Conservation (phyloP, 64 coral and sea anemone species). For the Trachythela sp. region DNA sequence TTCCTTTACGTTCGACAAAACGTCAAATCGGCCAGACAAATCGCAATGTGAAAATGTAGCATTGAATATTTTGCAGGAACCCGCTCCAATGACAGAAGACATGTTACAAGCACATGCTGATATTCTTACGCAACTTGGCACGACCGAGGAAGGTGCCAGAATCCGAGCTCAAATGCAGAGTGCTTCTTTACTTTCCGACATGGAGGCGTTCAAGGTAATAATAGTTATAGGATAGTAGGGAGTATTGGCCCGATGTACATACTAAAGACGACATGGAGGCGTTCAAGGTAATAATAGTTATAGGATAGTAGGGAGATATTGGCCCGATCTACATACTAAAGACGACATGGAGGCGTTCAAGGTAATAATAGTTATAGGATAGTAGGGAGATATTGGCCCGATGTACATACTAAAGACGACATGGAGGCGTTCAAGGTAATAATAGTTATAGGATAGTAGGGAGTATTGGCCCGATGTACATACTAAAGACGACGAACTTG, state of each 20-base stretch:
- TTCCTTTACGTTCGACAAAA: no score
- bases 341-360: conserved; percentile 99
- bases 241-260: no score
- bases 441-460: background rate
- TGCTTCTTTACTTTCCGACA: conserved; percentile 89
- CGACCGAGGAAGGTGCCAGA: conserved; percentile 82
- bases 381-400: no score
- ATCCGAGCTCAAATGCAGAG: conserved; percentile 97
- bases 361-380: conserved; percentile 21
- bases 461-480: no score
- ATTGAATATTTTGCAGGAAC: conserved; percentile 48
- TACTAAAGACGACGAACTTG: no score
- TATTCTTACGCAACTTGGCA: conserved; percentile 85
- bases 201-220: conserved; percentile 94
- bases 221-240: background rate
- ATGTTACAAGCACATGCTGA: conserved; percentile 94
- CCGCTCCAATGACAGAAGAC: conserved; percentile 98
- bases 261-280: no score
- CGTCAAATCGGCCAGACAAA: no score
- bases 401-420: no score
- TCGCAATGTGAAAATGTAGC: background rate
- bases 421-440: conserved; percentile 98
- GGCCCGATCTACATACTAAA: no score
- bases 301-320: no score
- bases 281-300: conserved; percentile 64